Evolutionary conservation across 2,113 vertebrate species (phyloP), one percentile per base, ranked within the genome.

Genomic region (Cyphomyrus plagiostoma): DNA sequence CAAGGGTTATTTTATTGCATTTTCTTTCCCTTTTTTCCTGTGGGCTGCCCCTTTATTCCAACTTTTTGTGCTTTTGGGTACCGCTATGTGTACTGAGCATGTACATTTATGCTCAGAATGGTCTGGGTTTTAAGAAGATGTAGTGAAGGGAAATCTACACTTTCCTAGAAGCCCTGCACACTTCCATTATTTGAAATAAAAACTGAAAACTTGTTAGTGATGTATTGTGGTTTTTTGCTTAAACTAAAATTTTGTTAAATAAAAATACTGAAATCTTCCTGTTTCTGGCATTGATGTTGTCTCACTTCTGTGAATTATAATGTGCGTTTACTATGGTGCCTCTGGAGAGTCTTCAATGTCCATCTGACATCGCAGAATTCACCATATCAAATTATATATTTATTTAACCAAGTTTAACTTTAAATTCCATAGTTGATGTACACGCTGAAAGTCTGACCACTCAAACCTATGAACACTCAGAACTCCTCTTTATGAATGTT

Each of bases 241-340:
- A 80, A 80, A 80, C 77, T 56, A 53, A 53, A 56, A 83, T 39
- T 52, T 89, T 53, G 46, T 83, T 83, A 50, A 74, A 89, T 19
- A 35, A 88, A 49, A 10, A 50, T 13, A 39, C 53, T 39, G 45
- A 62, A 80, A 19, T 80, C 11, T 19, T 77, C 35, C 30, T 5
- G 4, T 77, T 77, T 66, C n/a, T 0, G n/a, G 10, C 10, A 11
- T 26, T 80, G 35, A 26, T 35, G 17, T 39, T 7, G 13, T 80
- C 74, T 80, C 4, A 17, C 11, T 77, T 35, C 3, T 77, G 26
- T 77, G 74, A 42, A 80, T 80, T 80, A 39, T 77, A 6, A 39
- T 80, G 35, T 80, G 11, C 35, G 4, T 74, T 74, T 15, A 26
- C 62, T 26, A 11, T 2, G 9, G 66, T 35, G 66, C 66, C 30